Base-by-base conservation (phyloP, 2,888 invertebrate species). In the Amblyjoppa proteus region DNA sequence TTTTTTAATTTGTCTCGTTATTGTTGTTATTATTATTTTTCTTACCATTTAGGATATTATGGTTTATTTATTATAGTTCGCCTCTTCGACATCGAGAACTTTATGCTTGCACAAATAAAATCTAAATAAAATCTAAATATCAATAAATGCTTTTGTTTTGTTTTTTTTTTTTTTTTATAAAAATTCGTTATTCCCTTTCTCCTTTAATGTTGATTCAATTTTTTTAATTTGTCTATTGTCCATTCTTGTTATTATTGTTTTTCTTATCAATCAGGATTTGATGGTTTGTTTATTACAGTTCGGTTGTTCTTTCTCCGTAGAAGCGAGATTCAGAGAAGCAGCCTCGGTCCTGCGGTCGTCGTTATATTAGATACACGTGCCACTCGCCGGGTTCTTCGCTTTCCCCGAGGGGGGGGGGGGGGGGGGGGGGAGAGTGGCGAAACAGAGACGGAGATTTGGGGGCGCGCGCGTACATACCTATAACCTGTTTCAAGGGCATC, bases 331-430 rank as follows among this genome's bases (percentile, higher is more conserved):
- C 61, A 45, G 56, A 81, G 56, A 77, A 38, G 73, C 76, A 78
- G 51, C 74, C 74, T n/a, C 53, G 51, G 58, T 77, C 38, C 53
- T 77, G 56, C 41, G 41, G 41, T 77, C 77, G 84, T 68, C 81
- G 78, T 69, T 69, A 61, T 25, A 56, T 56, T 58, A 66, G 74
- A 13, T 77, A 56, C 84, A 84, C 84, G 84, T 84, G 84, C 70
- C 81, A 45, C 68, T 49, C 74, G 64, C 64, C 69, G 34, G 77
- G 61, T 74, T 84, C 66, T 68, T 70, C 53, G 41, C 41, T 25
- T 68, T 58, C 73, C 61, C 69, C 41, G 16, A 4, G 34, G 34
- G 2, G 4, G 34, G 34, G 34, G 9, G 49, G n/a, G 61, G n/a
- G n/a, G 34, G 34, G 2, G 4, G 34, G 34, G 34, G 9, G 49